Evolutionary conservation across 2,113 vertebrate genomes (phyloP), one percentile per base, ranked within the genome.

Genomic region (Bubalus kerabau): DNA sequence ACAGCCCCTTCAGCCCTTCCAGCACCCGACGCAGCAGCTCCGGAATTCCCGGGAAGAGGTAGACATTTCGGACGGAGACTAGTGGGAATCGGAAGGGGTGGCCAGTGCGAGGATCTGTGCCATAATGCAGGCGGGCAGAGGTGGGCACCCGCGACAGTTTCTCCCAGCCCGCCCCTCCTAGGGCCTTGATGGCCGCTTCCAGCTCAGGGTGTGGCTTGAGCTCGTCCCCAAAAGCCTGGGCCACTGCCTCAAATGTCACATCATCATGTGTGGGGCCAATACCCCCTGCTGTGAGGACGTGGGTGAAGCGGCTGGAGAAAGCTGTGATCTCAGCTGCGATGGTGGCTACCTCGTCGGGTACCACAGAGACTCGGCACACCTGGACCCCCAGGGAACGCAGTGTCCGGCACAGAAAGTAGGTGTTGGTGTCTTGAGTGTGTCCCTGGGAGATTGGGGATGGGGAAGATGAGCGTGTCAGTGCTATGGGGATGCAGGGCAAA

Each of bases 191-290:
- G 96, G 99, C 97, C 0, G 76, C 89, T 4, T 98, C 89, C 82
- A 99, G 99, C 96, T 99, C 99, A 0, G 99, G 99, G 93, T 99
- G 99, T 1, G 98, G 98, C 59, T 97, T 12, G 1, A 99, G 92
- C 12, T 87, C 93, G 84, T 99, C 99, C 0, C 99, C 98, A 8
- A 99, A 99, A 0, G 99, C 99, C 97, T 97, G 98, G 5, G 99
- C 99, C 4, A 99, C 99, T 0, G 99, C 99, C 98, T 99, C 99
- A 0, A 99, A 99, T 62, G 99, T 99, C 56, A 99, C 99, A 0
- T 99, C 99, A 0, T 99, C 99, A 0, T 99, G 99, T 0, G 99
- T 99, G 97, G 99, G 99, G 54, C 99, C 99, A 0, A 99, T 99
- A 91, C 99, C 99, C 0, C 99, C 99, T 0, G 99, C 99, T 0